Evolutionary conservation across 2,797 vertebrate genomes (phyloP).

Genomic region (Tauraco hartlaubi): DNA sequence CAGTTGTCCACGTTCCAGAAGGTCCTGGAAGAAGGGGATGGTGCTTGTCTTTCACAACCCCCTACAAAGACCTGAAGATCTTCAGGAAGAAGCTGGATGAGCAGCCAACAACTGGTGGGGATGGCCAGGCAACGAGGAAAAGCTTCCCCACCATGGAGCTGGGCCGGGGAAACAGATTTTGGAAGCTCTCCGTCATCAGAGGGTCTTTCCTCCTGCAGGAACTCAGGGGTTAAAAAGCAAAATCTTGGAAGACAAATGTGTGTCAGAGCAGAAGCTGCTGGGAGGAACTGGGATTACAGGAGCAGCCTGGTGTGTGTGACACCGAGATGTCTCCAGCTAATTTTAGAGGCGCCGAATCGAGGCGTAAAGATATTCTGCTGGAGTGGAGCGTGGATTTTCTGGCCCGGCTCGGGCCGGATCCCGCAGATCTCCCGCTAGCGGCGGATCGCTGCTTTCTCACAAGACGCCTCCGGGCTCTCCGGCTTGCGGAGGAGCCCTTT

Average conservation of each 20-base stretch:
- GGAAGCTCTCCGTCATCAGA: background rate
- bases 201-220: background rate
- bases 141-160: fast-evolving
- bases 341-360: conserved; percentile 24
- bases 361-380: conserved; percentile 36
- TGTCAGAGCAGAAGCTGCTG: conserved; percentile 49
- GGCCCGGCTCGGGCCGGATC: background rate
- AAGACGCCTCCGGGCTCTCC: background rate
- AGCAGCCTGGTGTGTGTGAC: conserved; percentile 57
- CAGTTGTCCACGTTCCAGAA: conserved; percentile 82
- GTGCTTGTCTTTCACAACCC: background rate
- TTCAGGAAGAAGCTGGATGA: background rate
- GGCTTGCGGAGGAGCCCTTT: background rate
- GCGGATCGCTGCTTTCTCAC: background rate
- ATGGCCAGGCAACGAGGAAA: background rate
- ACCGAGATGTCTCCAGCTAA: conserved; percentile 7
- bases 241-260: background rate
- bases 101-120: background rate
- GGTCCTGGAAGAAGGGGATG: conserved; percentile 24
- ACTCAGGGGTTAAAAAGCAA: conserved; percentile 24
- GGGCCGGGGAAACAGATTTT: background rate
- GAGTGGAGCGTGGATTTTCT: background rate
- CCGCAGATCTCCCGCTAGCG: background rate
- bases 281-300: conserved; percentile 34
- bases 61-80: background rate